Conservation (phyloP, 2,888 invertebrate species). For the Dynastes tityus region DNA sequence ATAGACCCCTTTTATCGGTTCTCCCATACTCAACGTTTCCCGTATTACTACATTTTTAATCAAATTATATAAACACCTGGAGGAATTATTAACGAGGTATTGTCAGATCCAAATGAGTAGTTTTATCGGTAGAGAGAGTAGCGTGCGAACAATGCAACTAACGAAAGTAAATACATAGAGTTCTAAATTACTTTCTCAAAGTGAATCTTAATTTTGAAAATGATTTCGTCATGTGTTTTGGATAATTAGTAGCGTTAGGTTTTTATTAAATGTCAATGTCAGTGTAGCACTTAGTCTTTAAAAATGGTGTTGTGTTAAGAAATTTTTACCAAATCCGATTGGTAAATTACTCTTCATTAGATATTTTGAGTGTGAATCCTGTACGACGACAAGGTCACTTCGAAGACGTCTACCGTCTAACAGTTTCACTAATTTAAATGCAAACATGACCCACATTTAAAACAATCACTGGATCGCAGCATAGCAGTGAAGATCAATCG, state of each 20-base stretch:
- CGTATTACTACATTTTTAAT: constrained; percentile 11
- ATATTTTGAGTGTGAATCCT: constrained; percentile 43
- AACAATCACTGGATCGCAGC: constrained; percentile 37
- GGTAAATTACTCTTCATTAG: constrained; percentile 41
- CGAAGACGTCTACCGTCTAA: constrained; percentile 8
- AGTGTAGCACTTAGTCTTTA: background rate
- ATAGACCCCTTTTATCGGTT: too few relatives aligned
- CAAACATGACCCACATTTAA: constrained; percentile 45
- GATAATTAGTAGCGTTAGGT: background rate
- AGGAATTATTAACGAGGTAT: constrained; percentile 4
- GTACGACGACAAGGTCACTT: background rate
- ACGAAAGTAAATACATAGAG: background rate
- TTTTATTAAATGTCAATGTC: background rate
- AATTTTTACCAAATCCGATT: constrained; percentile 31
- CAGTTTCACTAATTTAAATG: constrained; percentile 45
- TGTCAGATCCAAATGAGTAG: background rate
- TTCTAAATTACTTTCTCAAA: background rate
- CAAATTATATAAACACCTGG: constrained; percentile 9
- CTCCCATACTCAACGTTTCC: background rate
- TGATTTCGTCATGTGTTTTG: background rate
- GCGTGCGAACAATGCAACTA: constrained; percentile 2
- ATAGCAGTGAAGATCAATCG: constrained; percentile 15
- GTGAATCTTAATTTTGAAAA: constrained; percentile 2
- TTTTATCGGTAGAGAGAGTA: background rate
- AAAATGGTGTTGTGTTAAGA: background rate